Base-by-base conservation (phyloP, 2,888 invertebrate species). In the Nesidiocoris tenuis region DNA sequence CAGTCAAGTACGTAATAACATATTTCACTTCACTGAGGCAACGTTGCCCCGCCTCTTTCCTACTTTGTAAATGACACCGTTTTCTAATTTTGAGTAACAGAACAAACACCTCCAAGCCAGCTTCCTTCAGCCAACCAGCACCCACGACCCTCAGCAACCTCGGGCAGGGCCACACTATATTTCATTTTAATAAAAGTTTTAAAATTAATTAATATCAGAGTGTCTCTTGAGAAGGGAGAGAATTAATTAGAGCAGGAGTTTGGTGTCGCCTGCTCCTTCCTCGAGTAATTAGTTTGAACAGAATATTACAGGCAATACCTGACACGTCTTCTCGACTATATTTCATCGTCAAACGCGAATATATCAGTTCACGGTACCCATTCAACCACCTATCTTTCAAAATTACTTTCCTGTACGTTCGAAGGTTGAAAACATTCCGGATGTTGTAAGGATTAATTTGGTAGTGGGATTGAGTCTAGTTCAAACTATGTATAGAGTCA, bases 131-230 rank as follows among this genome's bases (percentile, higher is more conserved):
- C 39, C 39, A n/a, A 39, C 39, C 39, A 39, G 39, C 39, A 7
- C 12, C 39, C 39, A 7, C 3, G 12, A 39, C 39, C 3, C 39
- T 12, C 39, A 39, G 12, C 39, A 39, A 39, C 39, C 39, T 39
- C 3, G 5, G 54, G 24, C 54, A 17, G 57, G 70, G 61, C 66
- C 61, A 61, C 66, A 78, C 78, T 78, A 78, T 78, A 78, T 78
- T 78, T 78, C 78, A 78, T 78, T 78, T 78, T 78, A 78, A 78
- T 78, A 78, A 78, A 78, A 78, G 78, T 78, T 78, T 78, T 78
- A 78, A 78, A 77, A 78, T 78, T 78, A 78, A 78, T 78, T 78
- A 78, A 77, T 77, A 74, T 75, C 78, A 61, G 66, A 70, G 74
- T 68, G 68, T 65, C 59, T 74, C 68, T 63, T 23, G 75, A 59